Evolutionary conservation across 2,113 vertebrate genomes (phyloP).

Genomic region (Naja naja): DNA sequence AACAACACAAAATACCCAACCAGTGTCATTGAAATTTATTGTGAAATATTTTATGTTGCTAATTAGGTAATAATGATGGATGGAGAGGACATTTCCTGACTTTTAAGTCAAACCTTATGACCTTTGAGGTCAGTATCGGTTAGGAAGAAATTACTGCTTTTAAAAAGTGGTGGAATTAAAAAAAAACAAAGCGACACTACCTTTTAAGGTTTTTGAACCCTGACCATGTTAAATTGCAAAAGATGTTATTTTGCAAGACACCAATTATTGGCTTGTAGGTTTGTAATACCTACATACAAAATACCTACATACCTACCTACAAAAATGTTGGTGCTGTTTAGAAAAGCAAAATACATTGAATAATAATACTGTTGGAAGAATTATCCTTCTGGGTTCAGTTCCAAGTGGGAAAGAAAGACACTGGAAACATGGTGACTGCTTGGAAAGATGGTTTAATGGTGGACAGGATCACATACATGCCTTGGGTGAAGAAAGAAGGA

Average conservation of each 20-base stretch:
- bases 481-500: no score
- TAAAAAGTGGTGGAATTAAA: background rate
- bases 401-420: no score
- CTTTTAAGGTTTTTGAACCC: background rate
- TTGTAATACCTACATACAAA: background rate
- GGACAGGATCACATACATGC: no score
- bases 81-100: conserved; percentile 56
- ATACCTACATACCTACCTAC: no score
- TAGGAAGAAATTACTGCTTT: conserved; percentile 41
- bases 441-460: no score
- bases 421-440: no score
- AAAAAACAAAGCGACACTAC: rapidly evolving
- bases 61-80: conserved; percentile 57
- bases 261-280: background rate
- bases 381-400: no score
- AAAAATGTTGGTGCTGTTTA: background rate
- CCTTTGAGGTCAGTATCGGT: conserved; percentile 37
- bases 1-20: conserved; percentile 16
- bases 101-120: conserved; percentile 32
- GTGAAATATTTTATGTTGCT: conserved; percentile 30
- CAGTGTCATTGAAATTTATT: background rate
- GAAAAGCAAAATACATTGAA: background rate
- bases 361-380: background rate
- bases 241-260: background rate
- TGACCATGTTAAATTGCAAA: background rate